Percentiles rank a stretch among this genome's conserved stretches.
Evolutionary conservation across 2,888 invertebrate genomes (phyloP).

Genomic region (Zygaena filipendulae): DNA sequence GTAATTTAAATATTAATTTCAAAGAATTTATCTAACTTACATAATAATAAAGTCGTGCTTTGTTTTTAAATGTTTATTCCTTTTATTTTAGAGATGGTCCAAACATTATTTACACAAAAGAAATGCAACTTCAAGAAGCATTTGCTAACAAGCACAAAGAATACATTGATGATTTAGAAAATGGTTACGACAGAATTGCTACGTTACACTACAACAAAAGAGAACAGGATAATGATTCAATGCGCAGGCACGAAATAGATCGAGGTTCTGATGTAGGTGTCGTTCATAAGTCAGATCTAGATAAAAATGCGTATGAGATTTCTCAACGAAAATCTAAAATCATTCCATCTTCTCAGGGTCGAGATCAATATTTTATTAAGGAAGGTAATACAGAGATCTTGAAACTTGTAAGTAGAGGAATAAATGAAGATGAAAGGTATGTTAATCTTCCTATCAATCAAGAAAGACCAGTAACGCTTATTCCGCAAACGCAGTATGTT

Average conservation of each 20-base stretch:
- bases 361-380: slow-evolving; percentile 82
- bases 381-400: slow-evolving; percentile 89
- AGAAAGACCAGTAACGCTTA: slow-evolving; percentile 64
- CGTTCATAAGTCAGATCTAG: slow-evolving; percentile 49
- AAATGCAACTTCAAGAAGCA: slow-evolving; percentile 62
- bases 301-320: slow-evolving; percentile 35
- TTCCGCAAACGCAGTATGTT: slow-evolving; percentile 70
- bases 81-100: slow-evolving; percentile 55
- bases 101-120: slow-evolving; percentile 65
- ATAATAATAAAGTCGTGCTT: no score
- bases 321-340: slow-evolving; percentile 34
- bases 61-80: no score
- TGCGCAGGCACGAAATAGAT: slow-evolving; percentile 81
- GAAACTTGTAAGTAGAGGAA: slow-evolving; percentile 79
- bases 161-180: slow-evolving; percentile 70
- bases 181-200: slow-evolving; percentile 62
- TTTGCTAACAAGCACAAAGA: slow-evolving; percentile 63
- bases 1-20: slow-evolving; percentile 1
- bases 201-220: slow-evolving; percentile 52
- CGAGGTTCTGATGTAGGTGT: slow-evolving; percentile 75
- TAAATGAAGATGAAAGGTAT: slow-evolving; percentile 73
- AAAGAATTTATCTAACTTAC: no score
- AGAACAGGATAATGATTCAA: slow-evolving; percentile 77
- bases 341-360: slow-evolving; percentile 49
- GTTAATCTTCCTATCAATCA: slow-evolving; percentile 65